Percentiles rank a stretch among this genome's conserved stretches.
Evolutionary conservation across 2,888 invertebrate genomes (phyloP).

Genomic region (Mesochorus sp.): DNA sequence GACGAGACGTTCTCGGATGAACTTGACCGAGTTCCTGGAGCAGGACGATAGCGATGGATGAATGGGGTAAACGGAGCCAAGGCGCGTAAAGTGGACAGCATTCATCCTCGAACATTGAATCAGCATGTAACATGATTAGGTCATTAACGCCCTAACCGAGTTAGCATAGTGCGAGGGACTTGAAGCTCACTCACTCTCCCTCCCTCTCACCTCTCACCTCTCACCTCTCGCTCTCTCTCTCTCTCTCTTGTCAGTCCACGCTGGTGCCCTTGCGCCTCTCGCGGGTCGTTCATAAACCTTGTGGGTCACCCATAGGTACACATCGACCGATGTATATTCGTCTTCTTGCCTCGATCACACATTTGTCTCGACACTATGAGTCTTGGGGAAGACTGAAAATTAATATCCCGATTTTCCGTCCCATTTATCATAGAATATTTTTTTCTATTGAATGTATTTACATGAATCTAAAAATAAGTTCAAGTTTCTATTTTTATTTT

Average conservation of each 20-base stretch:
- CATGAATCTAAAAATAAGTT: too few relatives aligned
- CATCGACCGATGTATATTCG: constrained; percentile 6
- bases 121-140: constrained; percentile 82
- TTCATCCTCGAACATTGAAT: constrained; percentile 82
- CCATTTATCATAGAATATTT: too few relatives aligned
- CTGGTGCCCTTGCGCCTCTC: constrained; percentile 69
- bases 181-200: constrained; percentile 68
- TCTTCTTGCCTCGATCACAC: background rate
- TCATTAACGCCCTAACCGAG: constrained; percentile 81
- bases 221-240: constrained; percentile 7
- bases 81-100: constrained; percentile 82
- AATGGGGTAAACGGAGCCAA: constrained; percentile 78
- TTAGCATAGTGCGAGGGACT: constrained; percentile 81
- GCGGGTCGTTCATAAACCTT: constrained; percentile 73
- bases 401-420: too few relatives aligned
- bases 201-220: constrained; percentile 11
- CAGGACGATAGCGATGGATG: constrained; percentile 49
- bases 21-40: constrained; percentile 79
- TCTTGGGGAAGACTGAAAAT: too few relatives aligned
- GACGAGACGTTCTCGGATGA: constrained; percentile 68
- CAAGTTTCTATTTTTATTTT: too few relatives aligned
- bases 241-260: constrained; percentile 65
- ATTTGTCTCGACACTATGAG: too few relatives aligned
- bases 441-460: too few relatives aligned
- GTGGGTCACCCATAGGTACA: constrained; percentile 4